Conservation (phyloP, 2,888 invertebrate genomes). For the Chironomus riparius region DNA sequence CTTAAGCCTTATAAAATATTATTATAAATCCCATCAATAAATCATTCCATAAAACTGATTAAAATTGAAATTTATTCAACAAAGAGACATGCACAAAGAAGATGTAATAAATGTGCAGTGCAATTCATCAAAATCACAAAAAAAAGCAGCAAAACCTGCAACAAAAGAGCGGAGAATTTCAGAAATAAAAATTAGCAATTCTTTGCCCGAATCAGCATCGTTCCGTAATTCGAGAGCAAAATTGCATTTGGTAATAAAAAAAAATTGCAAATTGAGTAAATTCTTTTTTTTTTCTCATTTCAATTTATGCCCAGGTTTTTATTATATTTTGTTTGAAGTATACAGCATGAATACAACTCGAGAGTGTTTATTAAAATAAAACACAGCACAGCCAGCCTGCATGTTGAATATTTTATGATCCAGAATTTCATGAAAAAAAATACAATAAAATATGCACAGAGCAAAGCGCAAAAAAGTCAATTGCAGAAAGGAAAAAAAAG, state of each 20-base stretch:
- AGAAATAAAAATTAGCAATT: conserved; percentile 2
- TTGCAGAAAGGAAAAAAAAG: neutral
- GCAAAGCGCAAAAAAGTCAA: neutral
- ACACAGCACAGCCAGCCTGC: neutral
- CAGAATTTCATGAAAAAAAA: conserved; percentile 6
- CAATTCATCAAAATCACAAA: conserved; percentile 11
- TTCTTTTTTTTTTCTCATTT: neutral
- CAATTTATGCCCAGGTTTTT: no score
- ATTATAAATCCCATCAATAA: no score
- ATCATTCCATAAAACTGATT: no score
- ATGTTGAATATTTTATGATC: conserved; percentile 11
- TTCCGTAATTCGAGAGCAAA: neutral
- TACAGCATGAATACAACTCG: no score
- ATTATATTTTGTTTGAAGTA: no score
- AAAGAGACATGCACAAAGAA: neutral
- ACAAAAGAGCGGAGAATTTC: neutral
- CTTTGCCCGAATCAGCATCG: neutral
- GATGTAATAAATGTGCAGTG: neutral
- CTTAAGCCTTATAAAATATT: no score
- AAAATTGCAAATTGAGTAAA: conserved; percentile 16
- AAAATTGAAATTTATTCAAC: neutral
- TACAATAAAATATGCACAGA: conserved; percentile 10
- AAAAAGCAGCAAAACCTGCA: neutral
- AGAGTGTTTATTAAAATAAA: no score
- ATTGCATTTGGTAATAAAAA: conserved; percentile 13